phyloP scores from a whole-genome alignment of 2,888 invertebrate species.

The Patella ulyssiponensis region DNA sequence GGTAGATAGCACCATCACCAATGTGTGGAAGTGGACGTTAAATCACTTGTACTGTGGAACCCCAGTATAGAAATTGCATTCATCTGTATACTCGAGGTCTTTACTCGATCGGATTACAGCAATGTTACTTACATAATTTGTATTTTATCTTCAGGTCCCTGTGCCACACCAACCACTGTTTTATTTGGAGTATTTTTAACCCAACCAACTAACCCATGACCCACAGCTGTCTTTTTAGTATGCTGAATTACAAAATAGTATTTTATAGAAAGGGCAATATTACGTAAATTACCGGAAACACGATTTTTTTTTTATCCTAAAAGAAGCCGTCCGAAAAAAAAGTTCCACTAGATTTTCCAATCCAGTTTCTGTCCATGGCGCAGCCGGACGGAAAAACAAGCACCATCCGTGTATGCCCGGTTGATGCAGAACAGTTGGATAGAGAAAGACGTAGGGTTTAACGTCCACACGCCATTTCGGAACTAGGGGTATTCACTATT shows the following conservation, averaged over 20 bases:
- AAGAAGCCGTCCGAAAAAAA: neutral
- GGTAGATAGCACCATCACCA: neutral
- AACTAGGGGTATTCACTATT: too few species aligned
- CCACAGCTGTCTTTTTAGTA: constrained; percentile 84
- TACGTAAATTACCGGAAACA: neutral
- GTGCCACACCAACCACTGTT: constrained; percentile 90
- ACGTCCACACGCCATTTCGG: too few species aligned
- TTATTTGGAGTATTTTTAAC: constrained; percentile 91
- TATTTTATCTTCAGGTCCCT: constrained; percentile 76
- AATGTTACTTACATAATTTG: constrained; percentile 47
- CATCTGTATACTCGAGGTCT: too few species aligned
- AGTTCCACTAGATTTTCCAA: too few species aligned
- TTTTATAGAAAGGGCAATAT: too few species aligned
- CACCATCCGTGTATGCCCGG: too few species aligned
- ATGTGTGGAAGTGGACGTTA: neutral
- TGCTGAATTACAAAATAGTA: constrained; percentile 75
- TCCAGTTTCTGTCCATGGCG: too few species aligned
- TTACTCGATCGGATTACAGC: too few species aligned
- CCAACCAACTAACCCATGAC: constrained; percentile 88
- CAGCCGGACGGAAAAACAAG: too few species aligned
- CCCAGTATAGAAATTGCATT: neutral
- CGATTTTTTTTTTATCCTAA: neutral
- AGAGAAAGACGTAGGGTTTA: too few species aligned
- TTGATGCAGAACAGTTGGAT: too few species aligned
- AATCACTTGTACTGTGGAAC: neutral